Percentiles rank a stretch among this genome's conserved stretches.
phyloP scores from a whole-genome alignment of 2,113 vertebrate genomes.

The Upupa epops region DNA sequence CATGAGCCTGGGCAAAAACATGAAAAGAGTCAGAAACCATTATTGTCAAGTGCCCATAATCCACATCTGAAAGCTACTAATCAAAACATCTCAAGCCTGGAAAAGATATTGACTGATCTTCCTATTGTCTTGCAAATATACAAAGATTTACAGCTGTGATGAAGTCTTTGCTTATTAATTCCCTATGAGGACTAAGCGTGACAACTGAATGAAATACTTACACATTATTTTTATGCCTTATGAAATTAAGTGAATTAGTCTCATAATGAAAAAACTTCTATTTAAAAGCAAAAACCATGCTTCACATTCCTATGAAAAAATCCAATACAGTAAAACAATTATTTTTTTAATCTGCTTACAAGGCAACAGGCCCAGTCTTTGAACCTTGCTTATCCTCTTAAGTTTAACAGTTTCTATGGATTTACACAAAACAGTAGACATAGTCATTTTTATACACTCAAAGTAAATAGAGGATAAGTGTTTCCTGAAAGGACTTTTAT shows the following conservation, averaged over 20 bases:
- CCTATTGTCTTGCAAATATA: background rate
- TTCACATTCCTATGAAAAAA: background rate
- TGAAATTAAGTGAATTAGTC: background rate
- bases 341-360: background rate
- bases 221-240: constrained; percentile 17
- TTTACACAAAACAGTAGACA: background rate
- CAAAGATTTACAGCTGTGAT: background rate
- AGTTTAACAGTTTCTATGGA: background rate
- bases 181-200: background rate
- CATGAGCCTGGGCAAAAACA: background rate
- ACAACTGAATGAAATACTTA: background rate
- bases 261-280: constrained; percentile 4
- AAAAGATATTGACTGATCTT: background rate
- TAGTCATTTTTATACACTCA: background rate
- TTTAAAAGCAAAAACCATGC: background rate
- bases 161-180: constrained; percentile 14
- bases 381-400: background rate
- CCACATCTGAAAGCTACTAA: constrained; percentile 8
- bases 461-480: background rate
- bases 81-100: constrained; percentile 4
- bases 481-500: background rate
- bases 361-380: background rate
- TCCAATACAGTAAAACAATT: background rate
- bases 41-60: constrained; percentile 7
- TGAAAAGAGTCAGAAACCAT: background rate